Conservation (phyloP, 2,113 vertebrate genomes). For the Labrus mixtus region DNA sequence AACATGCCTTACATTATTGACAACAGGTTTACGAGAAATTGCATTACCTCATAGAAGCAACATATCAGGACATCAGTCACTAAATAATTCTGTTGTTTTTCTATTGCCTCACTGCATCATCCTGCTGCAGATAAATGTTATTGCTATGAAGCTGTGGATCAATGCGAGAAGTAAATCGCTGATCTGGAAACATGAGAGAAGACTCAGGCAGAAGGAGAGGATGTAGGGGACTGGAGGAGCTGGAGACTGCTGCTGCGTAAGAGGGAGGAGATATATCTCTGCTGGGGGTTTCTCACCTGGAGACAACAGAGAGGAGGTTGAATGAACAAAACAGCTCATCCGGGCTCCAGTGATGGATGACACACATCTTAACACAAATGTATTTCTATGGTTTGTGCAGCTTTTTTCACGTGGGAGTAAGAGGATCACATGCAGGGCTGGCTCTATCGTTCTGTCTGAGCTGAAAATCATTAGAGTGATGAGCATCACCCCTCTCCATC, state of each 20-base stretch:
- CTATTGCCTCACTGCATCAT: constrained; percentile 33
- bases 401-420: constrained; percentile 50
- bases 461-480: constrained; percentile 66
- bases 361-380: constrained; percentile 37
- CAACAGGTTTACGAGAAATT: constrained; percentile 43
- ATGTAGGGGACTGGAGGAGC: constrained; percentile 37
- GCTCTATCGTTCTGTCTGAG: constrained; percentile 59
- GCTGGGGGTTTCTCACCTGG: constrained; percentile 66
- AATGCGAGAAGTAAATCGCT: constrained; percentile 44
- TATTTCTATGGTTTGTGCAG: constrained; percentile 55
- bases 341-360: constrained; percentile 31
- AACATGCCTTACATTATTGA: constrained; percentile 33
- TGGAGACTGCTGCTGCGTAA: constrained; percentile 59
- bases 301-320: constrained; percentile 60
- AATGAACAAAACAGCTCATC: constrained; percentile 54
- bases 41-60: constrained; percentile 17
- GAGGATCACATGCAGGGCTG: constrained; percentile 52
- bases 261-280: constrained; percentile 41
- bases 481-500: constrained; percentile 24
- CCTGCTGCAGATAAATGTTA: constrained; percentile 65
- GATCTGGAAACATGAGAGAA: constrained; percentile 40
- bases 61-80: constrained; percentile 20
- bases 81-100: constrained; percentile 23
- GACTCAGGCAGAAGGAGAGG: constrained; percentile 14
- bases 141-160: constrained; percentile 53